Evolutionary conservation across 2,888 invertebrate genomes (phyloP).

Genomic region (Polydrusus pterygomalis): DNA sequence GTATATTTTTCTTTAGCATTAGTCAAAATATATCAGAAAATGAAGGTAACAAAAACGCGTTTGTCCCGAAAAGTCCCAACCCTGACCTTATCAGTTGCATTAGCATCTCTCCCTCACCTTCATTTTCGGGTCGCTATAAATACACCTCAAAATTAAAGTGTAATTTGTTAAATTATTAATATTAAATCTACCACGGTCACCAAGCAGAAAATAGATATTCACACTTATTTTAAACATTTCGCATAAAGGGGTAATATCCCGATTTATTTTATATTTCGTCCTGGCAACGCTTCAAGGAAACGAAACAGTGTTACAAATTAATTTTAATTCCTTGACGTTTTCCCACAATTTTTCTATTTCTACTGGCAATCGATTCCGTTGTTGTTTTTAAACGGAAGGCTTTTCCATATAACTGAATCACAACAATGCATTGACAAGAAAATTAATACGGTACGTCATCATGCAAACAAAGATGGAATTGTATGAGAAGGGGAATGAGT

Average conservation of each 20-base stretch:
- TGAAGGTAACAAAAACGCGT: conserved; percentile 9
- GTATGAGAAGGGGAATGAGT: neutral
- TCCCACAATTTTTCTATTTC: conserved; percentile 24
- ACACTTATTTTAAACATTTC: conserved; percentile 19
- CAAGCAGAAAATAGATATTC: conserved; percentile 21
- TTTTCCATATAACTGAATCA: conserved; percentile 3
- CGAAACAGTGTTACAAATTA: conserved; percentile 8
- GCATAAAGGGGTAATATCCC: conserved; percentile 23
- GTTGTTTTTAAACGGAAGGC: conserved; percentile 13
- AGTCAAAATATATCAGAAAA: neutral
- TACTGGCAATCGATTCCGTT: conserved; percentile 7
- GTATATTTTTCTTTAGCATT: too few relatives aligned
- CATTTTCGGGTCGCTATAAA: conserved; percentile 1
- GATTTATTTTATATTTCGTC: conserved; percentile 21
- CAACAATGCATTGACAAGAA: neutral
- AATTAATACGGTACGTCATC: too few relatives aligned
- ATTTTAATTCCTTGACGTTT: conserved; percentile 12
- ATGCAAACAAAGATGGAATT: too few relatives aligned
- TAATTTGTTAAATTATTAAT: conserved; percentile 7
- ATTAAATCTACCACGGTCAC: conserved; percentile 15
- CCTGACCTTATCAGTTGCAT: conserved; percentile 13
- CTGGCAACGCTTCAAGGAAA: conserved; percentile 32
- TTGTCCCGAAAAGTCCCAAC: neutral
- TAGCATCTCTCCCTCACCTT: conserved; percentile 3
- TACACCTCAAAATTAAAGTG: neutral